A percentile compares a stretch with the other conserved stretches of the same genome.
Evolutionary conservation across 1,140 invertebrate species (phyloP).

Genomic region (Hestina assimilis): DNA sequence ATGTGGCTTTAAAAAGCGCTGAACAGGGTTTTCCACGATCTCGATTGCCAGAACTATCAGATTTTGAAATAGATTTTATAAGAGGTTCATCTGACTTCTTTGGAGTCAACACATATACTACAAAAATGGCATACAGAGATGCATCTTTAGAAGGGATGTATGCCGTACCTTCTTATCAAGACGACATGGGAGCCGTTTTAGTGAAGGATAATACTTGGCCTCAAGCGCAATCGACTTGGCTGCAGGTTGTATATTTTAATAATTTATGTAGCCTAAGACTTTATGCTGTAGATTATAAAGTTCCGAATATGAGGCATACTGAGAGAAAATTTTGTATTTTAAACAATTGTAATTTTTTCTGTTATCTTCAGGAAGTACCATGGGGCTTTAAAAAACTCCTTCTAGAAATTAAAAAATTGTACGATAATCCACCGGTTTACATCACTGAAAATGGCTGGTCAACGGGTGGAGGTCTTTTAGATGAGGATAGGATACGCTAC

Average conservation of each 20-base stretch:
- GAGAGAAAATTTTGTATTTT: no score
- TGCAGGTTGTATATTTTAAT: conserved; percentile 61
- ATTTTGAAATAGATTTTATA: conserved; percentile 78
- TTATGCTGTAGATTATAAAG: no score
- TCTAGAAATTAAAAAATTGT: conserved; percentile 31
- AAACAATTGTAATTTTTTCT: background rate
- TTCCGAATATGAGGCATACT: no score
- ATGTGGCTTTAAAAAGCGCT: conserved; percentile 77
- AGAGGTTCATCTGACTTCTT: conserved; percentile 82
- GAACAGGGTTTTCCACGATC: conserved; percentile 79
- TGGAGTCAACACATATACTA: conserved; percentile 81
- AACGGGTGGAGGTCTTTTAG: conserved; percentile 76
- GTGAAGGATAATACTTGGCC: conserved; percentile 73
- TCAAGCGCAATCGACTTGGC: conserved; percentile 71
- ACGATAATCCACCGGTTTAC: conserved; percentile 38
- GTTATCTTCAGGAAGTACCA: conserved; percentile 30
- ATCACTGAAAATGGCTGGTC: conserved; percentile 46
- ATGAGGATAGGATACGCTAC: conserved; percentile 78
- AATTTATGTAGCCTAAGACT: background rate
- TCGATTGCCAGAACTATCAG: conserved; percentile 79
- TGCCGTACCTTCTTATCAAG: conserved; percentile 69
- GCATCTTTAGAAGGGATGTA: conserved; percentile 60
- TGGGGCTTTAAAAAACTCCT: conserved; percentile 36
- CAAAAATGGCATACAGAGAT: conserved; percentile 66
- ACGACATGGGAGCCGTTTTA: conserved; percentile 74